Base-by-base conservation (phyloP, 2,113 vertebrate species). In the Gavialis gangeticus region DNA sequence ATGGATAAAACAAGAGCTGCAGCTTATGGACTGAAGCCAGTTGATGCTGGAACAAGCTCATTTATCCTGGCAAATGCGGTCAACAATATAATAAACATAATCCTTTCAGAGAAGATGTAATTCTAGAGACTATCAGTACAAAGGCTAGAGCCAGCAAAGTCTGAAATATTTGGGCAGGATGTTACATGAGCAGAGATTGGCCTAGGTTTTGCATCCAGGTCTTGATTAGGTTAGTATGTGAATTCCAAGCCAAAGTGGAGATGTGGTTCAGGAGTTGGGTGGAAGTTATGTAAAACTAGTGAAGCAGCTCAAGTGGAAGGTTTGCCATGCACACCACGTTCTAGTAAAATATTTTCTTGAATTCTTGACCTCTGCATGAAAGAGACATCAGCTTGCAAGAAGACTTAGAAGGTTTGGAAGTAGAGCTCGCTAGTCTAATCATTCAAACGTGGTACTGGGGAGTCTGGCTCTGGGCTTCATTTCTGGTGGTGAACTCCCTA, bases 51-150 rank as follows among this genome's bases (percentile, higher is more conserved):
- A 85, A 73, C 54, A 81, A 71, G 60, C 37, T 59, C 0, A 0
- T 27, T 12, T 46, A 11, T 71, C 54, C 30, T 4, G 4, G 1
- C 1, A 14, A 46, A 4, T 0, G 4, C 66, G 59, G 59, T 88
- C 63, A 55, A 64, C 57, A 2, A 55, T 3, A 13, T 3, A 1
- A 56, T 58, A 18, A 27, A 1, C 0, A 7, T 4, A 1, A 0
- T 77, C 79, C 27, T n/a, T 66, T 30, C 28, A 4, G 73, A 55
- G 22, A 22, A 0, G 58, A 75, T 24, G 62, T 28, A 4, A 0
- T 22, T 34, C 56, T 55, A 64, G 63, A 62, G 55, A 85, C 79
- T 85, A 24, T 79, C 37, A 27, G 18, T n/a, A 27, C 16, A 62
- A 62, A 59, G 64, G 78, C 77, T 12, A 19, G 77, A 54, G 64